Percentiles rank a stretch among this genome's conserved stretches.
Evolutionary conservation across 2,113 vertebrate species (phyloP).

Genomic region (Murina feae): DNA sequence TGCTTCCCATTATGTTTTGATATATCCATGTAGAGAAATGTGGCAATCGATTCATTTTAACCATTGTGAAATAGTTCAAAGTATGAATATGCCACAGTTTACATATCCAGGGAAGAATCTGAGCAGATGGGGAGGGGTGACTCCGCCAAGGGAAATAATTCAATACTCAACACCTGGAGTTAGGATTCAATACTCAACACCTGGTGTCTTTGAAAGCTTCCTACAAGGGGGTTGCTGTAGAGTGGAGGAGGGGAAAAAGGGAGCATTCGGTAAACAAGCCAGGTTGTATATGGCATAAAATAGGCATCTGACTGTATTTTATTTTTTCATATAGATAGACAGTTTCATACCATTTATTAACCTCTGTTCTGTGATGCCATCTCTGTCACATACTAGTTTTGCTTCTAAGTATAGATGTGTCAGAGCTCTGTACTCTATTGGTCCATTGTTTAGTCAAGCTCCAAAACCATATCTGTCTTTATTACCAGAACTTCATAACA

Average conservation of each 20-base stretch:
- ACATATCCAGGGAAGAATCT: neutral
- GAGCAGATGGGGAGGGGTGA: neutral
- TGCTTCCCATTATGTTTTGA: neutral
- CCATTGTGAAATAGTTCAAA: neutral
- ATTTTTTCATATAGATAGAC: neutral
- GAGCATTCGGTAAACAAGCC: neutral
- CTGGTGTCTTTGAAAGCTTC: neutral
- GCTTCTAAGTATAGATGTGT: neutral
- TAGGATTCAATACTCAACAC: neutral
- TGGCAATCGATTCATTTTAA: neutral
- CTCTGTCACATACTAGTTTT: neutral
- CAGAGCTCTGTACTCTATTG: neutral
- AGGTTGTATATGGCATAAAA: neutral
- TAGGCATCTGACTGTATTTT: neutral
- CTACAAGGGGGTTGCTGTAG: neutral
- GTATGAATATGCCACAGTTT: neutral
- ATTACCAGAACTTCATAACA: neutral
- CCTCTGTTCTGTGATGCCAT: neutral
- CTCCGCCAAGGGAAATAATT: neutral
- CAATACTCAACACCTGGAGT: neutral
- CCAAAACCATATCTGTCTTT: neutral
- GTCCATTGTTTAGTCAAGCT: neutral
- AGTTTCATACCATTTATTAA: neutral
- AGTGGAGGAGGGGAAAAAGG: neutral
- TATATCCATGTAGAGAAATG: neutral